Percentiles rank a stretch among this genome's conserved stretches.
These are phyloP conservation scores for Sitta europaea DNA, from an alignment of 2,113 vertebrate species.

Conservation along the genomic window DNA sequence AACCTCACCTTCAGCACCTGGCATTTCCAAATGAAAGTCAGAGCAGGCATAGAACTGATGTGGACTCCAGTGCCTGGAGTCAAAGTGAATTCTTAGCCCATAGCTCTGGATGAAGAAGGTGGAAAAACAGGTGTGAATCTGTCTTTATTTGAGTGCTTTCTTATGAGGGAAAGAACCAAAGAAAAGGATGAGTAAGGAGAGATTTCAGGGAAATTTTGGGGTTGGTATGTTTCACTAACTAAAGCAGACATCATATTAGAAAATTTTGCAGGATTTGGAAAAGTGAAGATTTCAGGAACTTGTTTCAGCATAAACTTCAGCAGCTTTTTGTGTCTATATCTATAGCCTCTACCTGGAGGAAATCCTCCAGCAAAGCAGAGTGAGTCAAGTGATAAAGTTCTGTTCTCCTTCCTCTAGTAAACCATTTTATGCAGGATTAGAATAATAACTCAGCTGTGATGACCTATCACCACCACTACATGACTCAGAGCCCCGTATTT, in stretches of 20 bases:
- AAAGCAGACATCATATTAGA: neutral
- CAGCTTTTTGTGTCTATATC: accelerated
- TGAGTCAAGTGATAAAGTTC: neutral
- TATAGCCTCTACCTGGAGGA: neutral
- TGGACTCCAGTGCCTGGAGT: neutral
- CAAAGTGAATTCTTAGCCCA: neutral
- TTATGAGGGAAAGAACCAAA: neutral
- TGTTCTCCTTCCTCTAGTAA: neutral
- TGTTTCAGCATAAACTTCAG: neutral
- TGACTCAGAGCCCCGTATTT: neutral
- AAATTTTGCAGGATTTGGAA: neutral
- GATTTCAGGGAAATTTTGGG: neutral
- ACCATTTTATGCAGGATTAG: neutral
- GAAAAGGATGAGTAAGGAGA: neutral
- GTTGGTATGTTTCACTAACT: neutral
- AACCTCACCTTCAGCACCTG: neutral
- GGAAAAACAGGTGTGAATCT: neutral
- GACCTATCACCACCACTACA: accelerated
- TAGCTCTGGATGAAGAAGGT: neutral
- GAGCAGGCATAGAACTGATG: neutral
- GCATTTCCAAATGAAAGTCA: neutral
- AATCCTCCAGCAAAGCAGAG: neutral
- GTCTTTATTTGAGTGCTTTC: neutral
- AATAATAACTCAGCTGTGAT: neutral
- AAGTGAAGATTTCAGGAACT: neutral